Percentiles rank a stretch among this genome's conserved stretches.
phyloP scores from a whole-genome alignment of 1,140 invertebrate genomes.

The Caligus rogercresseyi region DNA sequence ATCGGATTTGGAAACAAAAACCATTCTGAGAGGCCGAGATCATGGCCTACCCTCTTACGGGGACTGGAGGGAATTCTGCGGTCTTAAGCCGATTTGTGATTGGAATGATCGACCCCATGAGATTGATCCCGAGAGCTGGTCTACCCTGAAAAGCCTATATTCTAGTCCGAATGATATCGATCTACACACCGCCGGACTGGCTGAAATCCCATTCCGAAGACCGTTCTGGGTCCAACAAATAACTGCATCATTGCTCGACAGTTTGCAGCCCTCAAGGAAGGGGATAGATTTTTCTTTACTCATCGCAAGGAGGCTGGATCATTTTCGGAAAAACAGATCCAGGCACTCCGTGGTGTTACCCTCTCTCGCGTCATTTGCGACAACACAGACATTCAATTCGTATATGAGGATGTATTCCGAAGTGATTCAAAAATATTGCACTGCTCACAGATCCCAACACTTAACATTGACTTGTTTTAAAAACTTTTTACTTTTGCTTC shows the following conservation, averaged over 20 bases:
- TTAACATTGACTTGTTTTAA: not conserved
- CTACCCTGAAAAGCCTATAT: slow-evolving; percentile 4
- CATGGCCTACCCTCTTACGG: slow-evolving; percentile 8
- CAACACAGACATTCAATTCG: slow-evolving; percentile 19
- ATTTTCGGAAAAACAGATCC: slow-evolving; percentile 24
- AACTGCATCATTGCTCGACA: not conserved
- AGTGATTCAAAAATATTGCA: not conserved
- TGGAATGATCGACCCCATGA: not conserved
- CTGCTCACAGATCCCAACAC: not conserved
- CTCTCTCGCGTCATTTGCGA: slow-evolving; percentile 23
- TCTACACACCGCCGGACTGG: slow-evolving; percentile 30
- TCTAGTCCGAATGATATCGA: slow-evolving; percentile 32
- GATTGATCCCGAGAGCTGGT: slow-evolving; percentile 16
- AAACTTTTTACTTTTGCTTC: no score
- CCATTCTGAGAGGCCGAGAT: slow-evolving; percentile 11
- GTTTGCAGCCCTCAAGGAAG: not conserved
- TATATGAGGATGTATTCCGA: slow-evolving; percentile 19
- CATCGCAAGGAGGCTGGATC: slow-evolving; percentile 25
- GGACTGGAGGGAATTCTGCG: not conserved
- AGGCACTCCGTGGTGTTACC: slow-evolving; percentile 16
- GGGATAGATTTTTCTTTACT: slow-evolving; percentile 26
- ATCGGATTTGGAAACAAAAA: slow-evolving; percentile 9
- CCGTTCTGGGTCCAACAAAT: slow-evolving; percentile 41
- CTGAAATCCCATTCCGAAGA: slow-evolving; percentile 40
- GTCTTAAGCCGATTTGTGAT: not conserved